These are phyloP conservation scores for Ophiodon elongatus DNA, from an alignment of 2,113 vertebrate genomes.

Conservation along the genomic window DNA sequence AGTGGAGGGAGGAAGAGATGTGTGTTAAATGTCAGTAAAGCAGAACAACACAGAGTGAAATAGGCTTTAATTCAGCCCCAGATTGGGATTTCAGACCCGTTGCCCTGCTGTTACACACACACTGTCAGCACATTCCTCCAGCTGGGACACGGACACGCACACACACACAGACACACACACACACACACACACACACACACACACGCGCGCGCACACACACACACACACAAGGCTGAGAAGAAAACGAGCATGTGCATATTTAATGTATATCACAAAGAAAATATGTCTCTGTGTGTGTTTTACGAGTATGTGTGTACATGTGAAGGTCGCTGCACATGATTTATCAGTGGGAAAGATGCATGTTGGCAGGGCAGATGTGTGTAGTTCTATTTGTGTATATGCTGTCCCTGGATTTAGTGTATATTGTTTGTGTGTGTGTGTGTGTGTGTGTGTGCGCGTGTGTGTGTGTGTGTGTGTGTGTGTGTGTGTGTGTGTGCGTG, in stretches of 20 bases:
- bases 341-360: constrained; percentile 49
- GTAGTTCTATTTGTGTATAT: constrained; percentile 1
- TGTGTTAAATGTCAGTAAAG: constrained; percentile 49
- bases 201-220: constrained; percentile 17
- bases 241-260: constrained; percentile 45
- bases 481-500: not conserved
- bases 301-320: constrained; percentile 15
- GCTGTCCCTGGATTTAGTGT: not conserved
- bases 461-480: not conserved
- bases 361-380: constrained; percentile 16
- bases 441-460: too few species aligned
- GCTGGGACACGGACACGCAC: not conserved
- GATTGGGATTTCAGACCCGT: constrained; percentile 68
- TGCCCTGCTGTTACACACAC: constrained; percentile 59
- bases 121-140: constrained; percentile 70
- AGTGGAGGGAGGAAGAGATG: not conserved
- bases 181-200: constrained; percentile 17
- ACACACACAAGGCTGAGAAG: constrained; percentile 15
- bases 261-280: constrained; percentile 56
- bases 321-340: constrained; percentile 50
- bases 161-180: constrained; percentile 27
- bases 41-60: constrained; percentile 42
- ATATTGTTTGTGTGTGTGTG: not conserved
- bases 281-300: constrained; percentile 38
- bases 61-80: constrained; percentile 59